Percentiles rank a stretch among this genome's conserved stretches.
phyloP scores from a whole-genome alignment of 2,113 vertebrate genomes.

The Ovibos moschatus region DNA sequence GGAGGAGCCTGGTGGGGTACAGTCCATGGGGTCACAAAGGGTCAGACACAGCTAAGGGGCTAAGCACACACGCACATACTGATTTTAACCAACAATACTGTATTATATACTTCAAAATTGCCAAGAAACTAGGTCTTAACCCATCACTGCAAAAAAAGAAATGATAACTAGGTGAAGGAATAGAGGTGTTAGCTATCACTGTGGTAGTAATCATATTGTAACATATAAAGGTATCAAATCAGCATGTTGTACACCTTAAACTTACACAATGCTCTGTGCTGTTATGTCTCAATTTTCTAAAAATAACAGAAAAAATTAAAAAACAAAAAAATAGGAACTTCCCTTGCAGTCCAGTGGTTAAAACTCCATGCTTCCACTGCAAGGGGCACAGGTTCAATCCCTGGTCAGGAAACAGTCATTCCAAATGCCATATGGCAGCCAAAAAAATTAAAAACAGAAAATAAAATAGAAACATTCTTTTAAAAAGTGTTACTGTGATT shows the following conservation, averaged over 20 bases:
- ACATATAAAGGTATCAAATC: neutral
- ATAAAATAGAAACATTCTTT: neutral
- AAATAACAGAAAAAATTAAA: neutral
- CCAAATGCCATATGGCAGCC: neutral
- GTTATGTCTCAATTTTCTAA: neutral
- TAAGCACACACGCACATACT: rapidly evolving
- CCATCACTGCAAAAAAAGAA: neutral
- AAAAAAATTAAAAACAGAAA: neutral
- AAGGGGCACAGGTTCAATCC: neutral
- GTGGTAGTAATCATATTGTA: neutral
- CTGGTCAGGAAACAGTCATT: neutral
- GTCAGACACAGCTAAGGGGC: neutral
- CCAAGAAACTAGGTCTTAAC: neutral
- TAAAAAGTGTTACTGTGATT: neutral
- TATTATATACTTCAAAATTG: neutral
- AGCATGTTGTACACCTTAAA: neutral
- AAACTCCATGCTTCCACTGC: neutral
- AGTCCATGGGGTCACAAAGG: neutral
- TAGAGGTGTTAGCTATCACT: neutral
- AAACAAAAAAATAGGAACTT: neutral
- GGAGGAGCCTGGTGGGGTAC: neutral
- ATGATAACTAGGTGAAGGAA: neutral
- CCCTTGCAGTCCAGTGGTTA: neutral
- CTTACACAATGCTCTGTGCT: neutral
- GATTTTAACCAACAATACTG: neutral